phyloP scores from a whole-genome alignment of 2,888 invertebrate genomes.

The Orchesella flavescens region DNA sequence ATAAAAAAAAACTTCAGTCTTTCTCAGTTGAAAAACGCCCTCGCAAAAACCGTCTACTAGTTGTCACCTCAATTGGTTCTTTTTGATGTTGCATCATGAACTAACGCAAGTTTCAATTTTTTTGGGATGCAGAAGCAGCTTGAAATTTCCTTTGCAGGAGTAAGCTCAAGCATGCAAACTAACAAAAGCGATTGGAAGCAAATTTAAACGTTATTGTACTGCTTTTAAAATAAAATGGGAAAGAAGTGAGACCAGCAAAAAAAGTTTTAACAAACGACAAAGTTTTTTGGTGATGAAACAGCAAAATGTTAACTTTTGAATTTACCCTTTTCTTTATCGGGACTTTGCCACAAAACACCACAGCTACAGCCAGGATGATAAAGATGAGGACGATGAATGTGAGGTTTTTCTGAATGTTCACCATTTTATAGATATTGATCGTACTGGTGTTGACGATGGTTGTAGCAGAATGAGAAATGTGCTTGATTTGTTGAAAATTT shows the following conservation, averaged over 20 bases:
- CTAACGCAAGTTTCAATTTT: too few relatives aligned
- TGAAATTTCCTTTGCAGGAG: too few relatives aligned
- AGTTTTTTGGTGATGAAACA: neutral
- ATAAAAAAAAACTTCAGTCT: neutral
- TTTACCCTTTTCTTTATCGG: constrained; percentile 70
- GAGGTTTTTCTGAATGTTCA: constrained; percentile 61
- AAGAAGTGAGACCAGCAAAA: neutral
- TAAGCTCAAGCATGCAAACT: too few relatives aligned
- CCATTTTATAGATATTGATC: constrained; percentile 38
- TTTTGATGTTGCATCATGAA: too few relatives aligned
- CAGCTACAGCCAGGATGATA: constrained; percentile 62
- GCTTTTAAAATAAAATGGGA: too few relatives aligned
- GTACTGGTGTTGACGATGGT: neutral
- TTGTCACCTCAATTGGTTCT: too few relatives aligned
- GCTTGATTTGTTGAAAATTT: neutral
- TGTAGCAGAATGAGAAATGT: neutral
- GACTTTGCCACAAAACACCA: constrained; percentile 67
- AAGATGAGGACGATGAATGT: constrained; percentile 63
- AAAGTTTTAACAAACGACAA: neutral
- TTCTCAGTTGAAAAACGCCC: neutral
- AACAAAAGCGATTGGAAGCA: neutral
- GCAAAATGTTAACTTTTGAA: neutral
- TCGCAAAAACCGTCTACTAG: neutral
- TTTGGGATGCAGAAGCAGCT: too few relatives aligned
- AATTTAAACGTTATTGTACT: neutral